These are phyloP conservation scores for Mallateleia sp. DNA, from an alignment of 2,888 invertebrate species.

Conservation along the genomic window DNA sequence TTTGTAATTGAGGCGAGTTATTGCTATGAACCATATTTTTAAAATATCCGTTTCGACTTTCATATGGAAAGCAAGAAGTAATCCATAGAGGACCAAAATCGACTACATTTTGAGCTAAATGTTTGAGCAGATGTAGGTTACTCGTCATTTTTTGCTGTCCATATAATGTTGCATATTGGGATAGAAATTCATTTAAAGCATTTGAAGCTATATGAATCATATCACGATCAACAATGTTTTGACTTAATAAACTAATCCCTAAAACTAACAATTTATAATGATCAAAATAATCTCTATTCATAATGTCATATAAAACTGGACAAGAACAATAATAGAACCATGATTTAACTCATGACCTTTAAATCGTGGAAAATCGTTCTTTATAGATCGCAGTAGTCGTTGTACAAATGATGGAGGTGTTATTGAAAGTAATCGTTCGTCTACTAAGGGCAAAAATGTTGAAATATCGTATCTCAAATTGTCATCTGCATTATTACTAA, in stretches of 20 bases:
- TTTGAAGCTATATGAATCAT: conserved; percentile 52
- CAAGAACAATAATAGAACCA: conserved; percentile 66
- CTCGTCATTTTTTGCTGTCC: conserved; percentile 58
- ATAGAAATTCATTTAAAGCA: conserved; percentile 61
- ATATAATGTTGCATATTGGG: conserved; percentile 35
- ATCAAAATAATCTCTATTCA: conserved; percentile 64
- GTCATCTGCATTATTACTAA: background rate
- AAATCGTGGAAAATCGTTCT: conserved; percentile 37
- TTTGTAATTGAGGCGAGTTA: conserved; percentile 9
- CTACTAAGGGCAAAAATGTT: conserved; percentile 33
- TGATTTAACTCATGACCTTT: conserved; percentile 62
- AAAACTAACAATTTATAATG: conserved; percentile 68
- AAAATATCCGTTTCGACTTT: conserved; percentile 4
- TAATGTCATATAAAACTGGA: conserved; percentile 53
- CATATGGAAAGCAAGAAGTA: background rate
- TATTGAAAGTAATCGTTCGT: conserved; percentile 41
- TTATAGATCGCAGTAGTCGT: conserved; percentile 52
- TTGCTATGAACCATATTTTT: conserved; percentile 1
- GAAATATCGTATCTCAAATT: background rate
- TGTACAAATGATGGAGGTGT: conserved; percentile 62
- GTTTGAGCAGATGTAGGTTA: conserved; percentile 77
- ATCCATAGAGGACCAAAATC: conserved; percentile 14
- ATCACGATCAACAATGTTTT: conserved; percentile 39
- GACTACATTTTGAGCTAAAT: conserved; percentile 70
- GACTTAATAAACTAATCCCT: conserved; percentile 50